Base-by-base conservation (phyloP, 2,888 invertebrate species). In the Drosophila algonquin region DNA sequence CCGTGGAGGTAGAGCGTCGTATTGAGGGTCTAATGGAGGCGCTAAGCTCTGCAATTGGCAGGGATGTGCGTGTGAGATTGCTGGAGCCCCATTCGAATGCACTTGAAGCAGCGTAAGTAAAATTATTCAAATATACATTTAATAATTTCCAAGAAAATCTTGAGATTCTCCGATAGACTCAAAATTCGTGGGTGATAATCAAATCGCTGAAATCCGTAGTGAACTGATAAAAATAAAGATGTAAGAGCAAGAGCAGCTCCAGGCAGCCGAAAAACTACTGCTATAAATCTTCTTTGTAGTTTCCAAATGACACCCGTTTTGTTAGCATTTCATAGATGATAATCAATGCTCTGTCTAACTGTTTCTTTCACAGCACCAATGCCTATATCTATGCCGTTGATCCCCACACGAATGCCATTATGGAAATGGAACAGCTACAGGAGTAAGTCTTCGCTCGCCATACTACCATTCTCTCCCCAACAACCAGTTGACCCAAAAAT, bases 341-440 rank as follows among this genome's bases (percentile, higher is more conserved):
- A 1, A 40, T 40, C 40, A 14, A 7, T 40, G 14, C 6, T 40
- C 40, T 30, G 14, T 2, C n/a, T 7, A 40, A 40, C n/a, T 73
- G n/a, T 64, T 52, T 75, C 74, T 76, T 63, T 70, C 94, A 76
- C 93, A 97, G 97, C 57, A 97, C 97, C 27, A 97, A 97, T 85
- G 94, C 97, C 93, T 97, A 96, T 84, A 93, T 97, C 67, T 97
- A 97, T 89, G 97, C 96, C 2, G 95, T 97, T 21, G 97, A 97
- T 92, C 96, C 96, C 1, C 93, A 95, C 77, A 94, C 96, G 6
- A 97, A 97, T 89, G 94, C 96, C 0, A 95, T 97, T 63, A 94
- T 97, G 52, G 96, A 97, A 88, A 96, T 96, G 94, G 96, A 96
- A 67, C 94, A 95, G 6, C 91, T 97, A 35, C 96, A 96, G 91